Conservation (phyloP, 2,797 vertebrate genomes). For the Pseudochirops corinnae region DNA sequence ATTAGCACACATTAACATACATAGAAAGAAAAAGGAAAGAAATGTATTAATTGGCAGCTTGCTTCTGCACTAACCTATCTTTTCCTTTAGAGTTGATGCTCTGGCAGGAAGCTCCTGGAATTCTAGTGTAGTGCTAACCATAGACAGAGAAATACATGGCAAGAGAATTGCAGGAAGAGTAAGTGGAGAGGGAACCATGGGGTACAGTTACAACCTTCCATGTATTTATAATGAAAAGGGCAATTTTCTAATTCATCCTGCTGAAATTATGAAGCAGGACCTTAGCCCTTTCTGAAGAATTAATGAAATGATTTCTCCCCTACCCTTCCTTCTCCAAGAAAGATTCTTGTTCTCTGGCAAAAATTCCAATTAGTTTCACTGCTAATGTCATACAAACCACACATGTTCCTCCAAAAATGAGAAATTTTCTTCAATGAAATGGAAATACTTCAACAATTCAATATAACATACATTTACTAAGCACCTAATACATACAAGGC, state of each 20-base stretch:
- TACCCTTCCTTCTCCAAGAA: neutral
- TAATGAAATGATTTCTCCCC: neutral
- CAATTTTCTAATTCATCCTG: slow-evolving; percentile 69
- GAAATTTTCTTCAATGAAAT: slow-evolving; percentile 23
- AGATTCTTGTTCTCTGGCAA: neutral
- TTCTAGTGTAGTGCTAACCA: neutral
- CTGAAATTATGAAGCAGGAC: slow-evolving; percentile 67
- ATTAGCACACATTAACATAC: slow-evolving; percentile 85
- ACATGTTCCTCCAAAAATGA: slow-evolving; percentile 61
- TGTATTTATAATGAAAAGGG: slow-evolving; percentile 65
- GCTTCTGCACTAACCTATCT: slow-evolving; percentile 47
- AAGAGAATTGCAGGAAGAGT: slow-evolving; percentile 29
- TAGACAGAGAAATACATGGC: slow-evolving; percentile 14
- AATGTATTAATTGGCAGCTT: slow-evolving; percentile 67
- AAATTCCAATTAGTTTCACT: slow-evolving; percentile 54
- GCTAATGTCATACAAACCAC: slow-evolving; percentile 57
- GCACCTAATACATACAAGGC: neutral
- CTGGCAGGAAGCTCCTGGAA: neutral
- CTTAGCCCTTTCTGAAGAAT: slow-evolving; percentile 38
- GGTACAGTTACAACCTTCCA: slow-evolving; percentile 76
- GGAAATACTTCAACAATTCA: neutral
- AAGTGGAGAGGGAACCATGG: slow-evolving; percentile 77
- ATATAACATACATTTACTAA: neutral
- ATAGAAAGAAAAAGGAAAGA: slow-evolving; percentile 75
- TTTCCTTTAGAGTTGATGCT: slow-evolving; percentile 50